Percentiles rank a stretch among this genome's conserved stretches.
Evolutionary conservation across 2,797 vertebrate genomes (phyloP).

Genomic region (Natrix natrix): DNA sequence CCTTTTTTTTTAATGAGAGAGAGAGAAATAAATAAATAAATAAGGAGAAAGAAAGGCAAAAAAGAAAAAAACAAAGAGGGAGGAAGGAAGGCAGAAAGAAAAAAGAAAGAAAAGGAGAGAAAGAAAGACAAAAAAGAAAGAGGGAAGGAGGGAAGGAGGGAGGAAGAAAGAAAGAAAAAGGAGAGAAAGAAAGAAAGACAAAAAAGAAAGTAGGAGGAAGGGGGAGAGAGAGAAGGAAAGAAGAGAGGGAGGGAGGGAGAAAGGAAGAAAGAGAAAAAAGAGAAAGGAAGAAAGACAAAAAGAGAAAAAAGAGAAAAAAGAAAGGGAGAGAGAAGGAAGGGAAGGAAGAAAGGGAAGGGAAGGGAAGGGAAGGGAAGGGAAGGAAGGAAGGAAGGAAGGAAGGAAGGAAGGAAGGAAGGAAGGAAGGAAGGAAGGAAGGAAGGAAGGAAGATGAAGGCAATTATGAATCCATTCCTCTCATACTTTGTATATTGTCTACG

Average conservation of each 20-base stretch:
- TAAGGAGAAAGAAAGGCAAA: too few species aligned
- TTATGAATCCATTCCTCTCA: conserved; percentile 5
- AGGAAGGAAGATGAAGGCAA: conserved; percentile 4
- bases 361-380: background rate
- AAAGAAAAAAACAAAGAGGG: background rate
- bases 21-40: too few species aligned
- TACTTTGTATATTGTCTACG: conserved; percentile 15
- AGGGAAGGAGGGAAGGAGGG: background rate
- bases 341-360: background rate
- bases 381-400: background rate
- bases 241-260: background rate
- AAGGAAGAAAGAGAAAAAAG: background rate
- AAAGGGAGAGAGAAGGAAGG: background rate
- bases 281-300: background rate
- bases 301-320: background rate
- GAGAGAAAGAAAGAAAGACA: background rate
- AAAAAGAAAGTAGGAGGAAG: background rate
- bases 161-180: background rate
- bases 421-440: background rate
- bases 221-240: background rate
- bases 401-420: background rate
- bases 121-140: background rate
- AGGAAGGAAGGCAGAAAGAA: background rate
- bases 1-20: conserved; percentile 31
- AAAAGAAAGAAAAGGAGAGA: background rate